These are phyloP conservation scores for Sceliomorpha sp. DNA, from an alignment of 2,888 invertebrate species.

Conservation along the genomic window DNA sequence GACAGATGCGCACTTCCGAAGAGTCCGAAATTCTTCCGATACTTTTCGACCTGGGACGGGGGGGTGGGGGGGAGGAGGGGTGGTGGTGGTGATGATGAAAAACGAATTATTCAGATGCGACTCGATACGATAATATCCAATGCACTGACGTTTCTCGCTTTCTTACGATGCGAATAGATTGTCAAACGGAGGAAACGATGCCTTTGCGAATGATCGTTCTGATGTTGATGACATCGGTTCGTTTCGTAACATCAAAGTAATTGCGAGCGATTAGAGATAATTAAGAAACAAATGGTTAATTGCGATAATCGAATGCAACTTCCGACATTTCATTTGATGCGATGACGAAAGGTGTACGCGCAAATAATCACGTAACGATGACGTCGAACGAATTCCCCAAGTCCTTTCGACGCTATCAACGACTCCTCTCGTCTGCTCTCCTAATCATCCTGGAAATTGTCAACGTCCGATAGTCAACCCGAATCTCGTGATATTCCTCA, in stretches of 20 bases:
- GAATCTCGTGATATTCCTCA: no score
- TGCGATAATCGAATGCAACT: constrained; percentile 52
- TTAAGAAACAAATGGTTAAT: constrained; percentile 74
- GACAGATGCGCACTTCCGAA: background rate
- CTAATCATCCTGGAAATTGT: no score
- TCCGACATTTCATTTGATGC: constrained; percentile 31
- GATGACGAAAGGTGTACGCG: constrained; percentile 28
- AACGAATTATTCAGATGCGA: no score
- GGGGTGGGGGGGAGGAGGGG: no score
- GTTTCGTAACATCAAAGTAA: constrained; percentile 72
- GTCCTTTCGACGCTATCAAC: constrained; percentile 50
- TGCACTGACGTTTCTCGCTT: no score
- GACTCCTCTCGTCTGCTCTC: constrained; percentile 35
- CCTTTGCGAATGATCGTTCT: no score
- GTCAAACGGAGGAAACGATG: background rate
- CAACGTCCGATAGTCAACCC: no score
- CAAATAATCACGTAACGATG: constrained; percentile 19
- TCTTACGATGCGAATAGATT: no score
- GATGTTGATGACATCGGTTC: constrained; percentile 63
- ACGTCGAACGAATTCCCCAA: background rate
- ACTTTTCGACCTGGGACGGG: no score
- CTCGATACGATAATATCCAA: no score
- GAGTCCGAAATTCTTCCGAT: background rate
- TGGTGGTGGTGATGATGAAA: no score
- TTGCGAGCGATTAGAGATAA: constrained; percentile 72